Percentiles rank a stretch among this genome's conserved stretches.
Evolutionary conservation across 2,797 vertebrate species (phyloP).

Genomic region (Acanthurus tractus): DNA sequence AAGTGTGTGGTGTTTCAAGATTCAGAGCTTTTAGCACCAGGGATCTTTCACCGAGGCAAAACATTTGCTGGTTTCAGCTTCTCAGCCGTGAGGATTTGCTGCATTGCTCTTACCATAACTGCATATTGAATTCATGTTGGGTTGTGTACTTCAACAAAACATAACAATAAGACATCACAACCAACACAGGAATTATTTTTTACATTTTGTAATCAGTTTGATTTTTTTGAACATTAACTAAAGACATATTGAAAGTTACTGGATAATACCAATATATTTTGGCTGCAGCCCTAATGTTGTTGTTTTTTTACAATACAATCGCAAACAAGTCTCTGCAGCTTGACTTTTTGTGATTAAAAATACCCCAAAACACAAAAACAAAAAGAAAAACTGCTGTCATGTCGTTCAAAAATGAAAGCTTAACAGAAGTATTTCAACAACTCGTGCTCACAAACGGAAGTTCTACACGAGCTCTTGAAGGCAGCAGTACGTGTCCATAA

Average conservation of each 20-base stretch:
- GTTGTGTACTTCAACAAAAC: not conserved
- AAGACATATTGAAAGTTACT: too few species aligned
- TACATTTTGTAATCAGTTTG: too few species aligned
- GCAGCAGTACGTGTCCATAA: conserved; percentile 11
- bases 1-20: not conserved
- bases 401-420: not conserved
- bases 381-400: too few species aligned
- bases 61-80: not conserved
- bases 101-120: not conserved
- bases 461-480: conserved; percentile 40
- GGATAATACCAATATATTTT: not conserved
- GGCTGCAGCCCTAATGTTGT: not conserved
- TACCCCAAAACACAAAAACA: too few species aligned
- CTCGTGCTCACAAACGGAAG: not conserved
- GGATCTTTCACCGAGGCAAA: not conserved
- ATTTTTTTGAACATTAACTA: too few species aligned
- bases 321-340: not conserved
- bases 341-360: not conserved
- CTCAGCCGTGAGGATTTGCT: not conserved
- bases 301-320: not conserved
- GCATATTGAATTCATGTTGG: not conserved
- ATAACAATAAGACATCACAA: too few species aligned
- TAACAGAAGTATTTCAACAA: not conserved
- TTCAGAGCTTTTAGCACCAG: not conserved
- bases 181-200: too few species aligned